A percentile compares a stretch with the other conserved stretches of the same genome.
phyloP scores from a whole-genome alignment of 2,888 invertebrate species.

The Drosophila setosimentum region DNA sequence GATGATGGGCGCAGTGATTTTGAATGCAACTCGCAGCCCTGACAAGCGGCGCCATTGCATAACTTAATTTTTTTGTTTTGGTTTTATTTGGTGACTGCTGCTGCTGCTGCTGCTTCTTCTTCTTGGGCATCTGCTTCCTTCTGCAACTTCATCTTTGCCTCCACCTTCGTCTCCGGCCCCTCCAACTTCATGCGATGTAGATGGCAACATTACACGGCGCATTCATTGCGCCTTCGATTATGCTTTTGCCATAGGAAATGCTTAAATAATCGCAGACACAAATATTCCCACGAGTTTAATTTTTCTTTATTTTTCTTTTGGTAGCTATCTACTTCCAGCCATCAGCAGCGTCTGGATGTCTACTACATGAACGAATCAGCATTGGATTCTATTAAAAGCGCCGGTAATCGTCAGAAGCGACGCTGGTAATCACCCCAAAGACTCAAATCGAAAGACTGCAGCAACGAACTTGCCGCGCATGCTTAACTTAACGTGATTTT shows the following conservation, averaged over 20 bases:
- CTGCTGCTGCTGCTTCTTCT: conserved; percentile 19
- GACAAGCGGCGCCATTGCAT: conserved; percentile 65
- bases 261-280: conserved; percentile 72
- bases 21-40: conserved; percentile 41
- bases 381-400: conserved; percentile 71
- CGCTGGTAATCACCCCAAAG: conserved; percentile 59
- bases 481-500: conserved; percentile 76
- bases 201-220: conserved; percentile 65
- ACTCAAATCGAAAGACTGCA: conserved; percentile 58
- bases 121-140: conserved; percentile 56
- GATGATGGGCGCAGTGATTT: conserved; percentile 52
- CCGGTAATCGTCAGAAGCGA: conserved; percentile 67
- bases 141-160: conserved; percentile 35
- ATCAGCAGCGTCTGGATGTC: conserved; percentile 53
- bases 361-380: conserved; percentile 65
- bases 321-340: conserved; percentile 57
- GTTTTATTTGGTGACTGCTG: conserved; percentile 27
- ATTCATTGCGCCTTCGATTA: conserved; percentile 74
- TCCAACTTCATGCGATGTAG: conserved; percentile 40
- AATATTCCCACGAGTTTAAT: conserved; percentile 73
- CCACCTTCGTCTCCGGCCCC: conserved; percentile 9
- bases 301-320: conserved; percentile 30
- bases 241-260: conserved; percentile 72
- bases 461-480: conserved; percentile 59
- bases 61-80: conserved; percentile 52